Base-by-base conservation (phyloP, 2,797 vertebrate genomes). In the Acestrorhynchus altus region DNA sequence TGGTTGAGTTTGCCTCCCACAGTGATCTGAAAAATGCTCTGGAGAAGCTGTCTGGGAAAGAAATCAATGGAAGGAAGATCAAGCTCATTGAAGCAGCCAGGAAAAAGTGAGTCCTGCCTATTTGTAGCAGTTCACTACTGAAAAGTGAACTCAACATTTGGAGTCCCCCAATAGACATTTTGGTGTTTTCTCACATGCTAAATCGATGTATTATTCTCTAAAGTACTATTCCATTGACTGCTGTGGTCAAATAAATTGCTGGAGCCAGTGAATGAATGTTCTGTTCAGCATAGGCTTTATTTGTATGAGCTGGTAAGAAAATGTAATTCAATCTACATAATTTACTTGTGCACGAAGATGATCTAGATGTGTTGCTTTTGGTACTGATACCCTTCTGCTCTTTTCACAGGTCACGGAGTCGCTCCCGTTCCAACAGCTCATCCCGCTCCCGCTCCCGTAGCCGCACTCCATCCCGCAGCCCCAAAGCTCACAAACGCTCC, bases 21-120 rank as follows among this genome's bases (percentile, higher is more conserved):
- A 96, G 96, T 88, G 97, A 98, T 86, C 90, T 99, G 92, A 97
- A 97, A 95, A 98, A 98, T 85, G 96, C 97, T 74, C 94, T 99
- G 79, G 97, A 99, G 81, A 99, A 99, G 86, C 94, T 98, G 82
- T 96, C 96, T 90, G 97, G 97, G 86, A 99, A 98, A 88, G 97
- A 98, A 93, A 98, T 99, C 83, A 98, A 98, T 89, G 96, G 97
- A 86, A 96, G 96, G 86, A 99, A 98, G 95, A 99, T 99, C 68
- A 98, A 97, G 88, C 91, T 98, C 90, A 95, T 96, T 18, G 96
- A 98, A 89, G 96, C 96, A 81, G 92, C 95, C 86, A 97, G 96
- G 92, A 96, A 96, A 87, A 93, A 92, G 93, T 92, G 80, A 80
- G 90, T 74, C 26, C 1, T 28, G 59, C 4, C 9, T 31, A 20